Base-by-base conservation (phyloP, 1,140 invertebrate species). In the Drosophila azteca region DNA sequence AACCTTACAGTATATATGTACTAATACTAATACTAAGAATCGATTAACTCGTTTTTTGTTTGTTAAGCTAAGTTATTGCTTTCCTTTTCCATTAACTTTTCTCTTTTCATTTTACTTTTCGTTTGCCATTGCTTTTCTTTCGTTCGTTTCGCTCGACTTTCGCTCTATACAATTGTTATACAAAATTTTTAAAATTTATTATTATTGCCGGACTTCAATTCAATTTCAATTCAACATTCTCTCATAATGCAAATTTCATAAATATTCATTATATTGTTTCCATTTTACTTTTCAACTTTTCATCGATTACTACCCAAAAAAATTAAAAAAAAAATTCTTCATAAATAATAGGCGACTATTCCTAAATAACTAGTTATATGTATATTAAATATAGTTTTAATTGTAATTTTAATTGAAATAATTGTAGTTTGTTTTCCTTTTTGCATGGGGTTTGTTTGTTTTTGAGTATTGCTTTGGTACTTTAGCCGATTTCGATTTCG, bases 401-500 rank as follows among this genome's bases (percentile, higher is more conserved):
- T 81, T 77, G 46, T 59, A 83, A 64, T 87, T 74, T 53, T 82
- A 88, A 87, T 87, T 88, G 64, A 82, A 87, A 88, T 88, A 75
- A 76, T 74, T 80, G 65, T 74, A 75, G 67, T 76, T 76, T 59
- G 63, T 58, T 68, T 68, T 58, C 51, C 68, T 58, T 39, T 82
- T 82, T 81, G 54, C 80, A 81, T 60, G 50, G 52, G 59, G 53
- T 70, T 65, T 44, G 53, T 70, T 65, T 44, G 48, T 63, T 65
- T 85, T 87, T 90, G 87, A 90, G 90, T 91, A 91, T 91, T 91
- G 90, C 90, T 91, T 91, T 91, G 90, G 90, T 91, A 91, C 90
- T 91, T 91, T 91, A 91, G 90, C 90, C 90, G 90, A 91, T 90
- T 84, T 87, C 77, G 75, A 74, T 83, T 49, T 22, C 63, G 70